These are phyloP conservation scores for Leptobrachium leishanense DNA, from an alignment of 2,113 vertebrate species.

Conservation along the genomic window DNA sequence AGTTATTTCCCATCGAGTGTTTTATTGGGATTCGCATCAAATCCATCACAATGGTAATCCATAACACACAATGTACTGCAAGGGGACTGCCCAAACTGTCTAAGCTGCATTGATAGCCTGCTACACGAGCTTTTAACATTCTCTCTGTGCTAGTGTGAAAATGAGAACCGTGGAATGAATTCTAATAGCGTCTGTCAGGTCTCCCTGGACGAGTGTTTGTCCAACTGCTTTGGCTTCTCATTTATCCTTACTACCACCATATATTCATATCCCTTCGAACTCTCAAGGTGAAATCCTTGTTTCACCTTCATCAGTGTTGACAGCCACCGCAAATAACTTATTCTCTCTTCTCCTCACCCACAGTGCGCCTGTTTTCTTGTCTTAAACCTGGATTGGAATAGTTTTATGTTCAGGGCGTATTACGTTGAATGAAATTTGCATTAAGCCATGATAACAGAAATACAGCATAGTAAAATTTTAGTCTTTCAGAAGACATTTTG, in stretches of 20 bases:
- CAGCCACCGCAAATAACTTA: constrained; percentile 48
- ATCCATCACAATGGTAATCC: constrained; percentile 48
- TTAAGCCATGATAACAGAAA: too few relatives aligned
- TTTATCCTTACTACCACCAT: constrained; percentile 58
- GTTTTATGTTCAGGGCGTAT: not conserved
- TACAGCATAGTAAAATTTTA: too few relatives aligned
- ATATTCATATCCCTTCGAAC: constrained; percentile 55
- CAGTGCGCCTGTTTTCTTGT: constrained; percentile 27
- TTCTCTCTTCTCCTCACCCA: constrained; percentile 15
- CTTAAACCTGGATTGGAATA: constrained; percentile 2
- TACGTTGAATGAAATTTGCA: not conserved
- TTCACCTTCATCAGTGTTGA: constrained; percentile 58
- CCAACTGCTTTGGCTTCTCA: constrained; percentile 56
- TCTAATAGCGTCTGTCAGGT: constrained; percentile 55
- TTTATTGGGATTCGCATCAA: constrained; percentile 56
- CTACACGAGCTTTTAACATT: constrained; percentile 42
- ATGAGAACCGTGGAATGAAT: constrained; percentile 58
- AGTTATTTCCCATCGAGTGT: constrained; percentile 50
- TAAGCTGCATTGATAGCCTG: constrained; percentile 48
- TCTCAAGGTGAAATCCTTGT: constrained; percentile 61
- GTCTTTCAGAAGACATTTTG: too few relatives aligned
- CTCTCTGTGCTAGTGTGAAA: constrained; percentile 51
- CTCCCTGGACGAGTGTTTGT: constrained; percentile 54
- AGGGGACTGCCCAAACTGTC: constrained; percentile 32
- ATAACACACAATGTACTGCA: constrained; percentile 32